Evolutionary conservation across 2,113 vertebrate species (phyloP).

Genomic region (Oceanites oceanicus): DNA sequence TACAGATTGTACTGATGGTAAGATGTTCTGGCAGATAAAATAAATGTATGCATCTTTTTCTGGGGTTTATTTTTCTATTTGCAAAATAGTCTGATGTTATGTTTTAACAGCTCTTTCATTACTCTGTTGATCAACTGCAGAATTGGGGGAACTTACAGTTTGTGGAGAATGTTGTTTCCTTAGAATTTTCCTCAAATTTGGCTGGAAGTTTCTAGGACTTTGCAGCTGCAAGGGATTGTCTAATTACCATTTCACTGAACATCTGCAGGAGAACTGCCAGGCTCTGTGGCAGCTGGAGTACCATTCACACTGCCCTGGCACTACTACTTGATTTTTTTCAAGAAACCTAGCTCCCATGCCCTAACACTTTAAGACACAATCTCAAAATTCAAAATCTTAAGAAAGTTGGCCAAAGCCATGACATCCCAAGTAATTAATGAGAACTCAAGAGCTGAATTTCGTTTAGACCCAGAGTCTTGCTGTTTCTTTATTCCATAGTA

Average conservation of each 20-base stretch:
- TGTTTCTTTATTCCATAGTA: not conserved
- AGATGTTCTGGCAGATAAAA: not conserved
- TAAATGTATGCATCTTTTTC: not conserved
- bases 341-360: not conserved
- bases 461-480: not conserved
- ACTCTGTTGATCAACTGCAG: not conserved
- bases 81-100: not conserved
- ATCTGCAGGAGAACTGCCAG: not conserved
- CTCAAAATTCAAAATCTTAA: not conserved
- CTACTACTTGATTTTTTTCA: not conserved
- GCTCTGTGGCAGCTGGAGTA: not conserved
- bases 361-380: not conserved
- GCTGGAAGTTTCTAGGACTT: not conserved
- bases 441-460: not conserved
- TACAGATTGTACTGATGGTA: not conserved
- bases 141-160: not conserved
- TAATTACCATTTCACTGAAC: not conserved
- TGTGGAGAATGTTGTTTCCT: not conserved
- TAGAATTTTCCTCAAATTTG: not conserved
- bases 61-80: not conserved
- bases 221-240: not conserved
- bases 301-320: not conserved
- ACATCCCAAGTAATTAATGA: not conserved
- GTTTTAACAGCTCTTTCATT: not conserved
- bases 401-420: not conserved